Evolutionary conservation across 2,888 invertebrate genomes (phyloP), one percentile per base, ranked within the genome.

Genomic region (Apamea monoglypha): DNA sequence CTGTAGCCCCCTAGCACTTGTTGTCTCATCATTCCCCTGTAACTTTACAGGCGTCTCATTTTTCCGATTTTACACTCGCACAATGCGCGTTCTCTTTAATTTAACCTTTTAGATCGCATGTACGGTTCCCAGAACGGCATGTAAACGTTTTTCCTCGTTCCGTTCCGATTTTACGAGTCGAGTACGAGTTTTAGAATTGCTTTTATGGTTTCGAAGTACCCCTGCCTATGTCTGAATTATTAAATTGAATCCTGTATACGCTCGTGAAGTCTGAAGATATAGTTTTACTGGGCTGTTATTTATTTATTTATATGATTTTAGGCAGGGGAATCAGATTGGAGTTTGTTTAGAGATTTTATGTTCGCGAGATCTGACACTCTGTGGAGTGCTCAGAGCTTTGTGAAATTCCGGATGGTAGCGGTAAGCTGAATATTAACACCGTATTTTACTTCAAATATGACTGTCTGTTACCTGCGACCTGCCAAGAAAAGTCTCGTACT

Each of bases 81-180:
- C 83, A 86, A 87, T 81, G 66, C 78, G 32, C 78, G 87, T 87
- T 85, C 86, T 83, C 87, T 85, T 89, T 90, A 90, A 90, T 90
- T 90, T 87, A 83, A 90, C 90, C 81, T 87, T 90, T 87, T 71
- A 36, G 74, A 90, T 83, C 81, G 85, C 82, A 79, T 89, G 87
- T 87, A 88, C 84, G 76, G 79, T 89, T 86, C 88, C 91, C 90
- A 88, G 94, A 94, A 93, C 89, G 91, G 92, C 89, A 91, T 92
- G 94, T 94, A 94, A 95, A 94, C 94, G 92, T 92, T 95, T 94
- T 93, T 93, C 92, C 93, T 88, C 92, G 89, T 95, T 93, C 90
- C 89, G 91, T 92, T 92, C 90, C 93, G 93, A 95, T 94, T 96
- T 95, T 94, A 96, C 93, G 95, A 95, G 92, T 92, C 91, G 86